Evolutionary conservation across 2,888 invertebrate species (phyloP), one percentile per base, ranked within the genome.

Genomic region (Orthosia gracilis): DNA sequence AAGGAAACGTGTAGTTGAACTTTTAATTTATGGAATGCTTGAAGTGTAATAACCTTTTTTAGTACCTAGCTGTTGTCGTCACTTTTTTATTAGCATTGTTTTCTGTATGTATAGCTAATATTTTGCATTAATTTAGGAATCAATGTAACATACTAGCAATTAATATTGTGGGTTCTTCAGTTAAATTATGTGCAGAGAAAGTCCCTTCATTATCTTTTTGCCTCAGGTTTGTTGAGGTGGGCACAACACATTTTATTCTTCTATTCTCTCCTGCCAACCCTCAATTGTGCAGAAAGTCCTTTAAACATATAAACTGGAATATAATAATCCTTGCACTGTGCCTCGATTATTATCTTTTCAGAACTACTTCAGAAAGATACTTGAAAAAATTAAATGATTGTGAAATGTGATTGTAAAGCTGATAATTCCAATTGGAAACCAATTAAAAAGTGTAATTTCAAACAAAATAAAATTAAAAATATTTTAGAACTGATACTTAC

Each of bases 341-440:
- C 18, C 17, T 26, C 26, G 21, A 61, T 18, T 61, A 49, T 69
- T 61, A 75, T 78, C 61, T 78, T 69, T 70, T 70, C 75, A 62
- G 11, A 5, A 50, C 61, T 62, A 50, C 61, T 62, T 66, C 61
- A 40, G 26, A 54, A 58, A 26, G 50, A 18, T n/a, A 61, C 61
- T 80, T 80, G 21, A 80, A 61, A 26, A 15, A 52, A 58, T 40
- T 57, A n/a, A 58, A 23, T 40, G 63, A 57, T 73, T n/a, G 45
- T 13, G n/a, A 50, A 72, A 57, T 55, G 15, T 55, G 7, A 23
- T 63, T 52, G 11, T 40, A 40, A 47, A 50, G 7, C 1, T 50
- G 26, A n/a, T 15, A 52, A 49, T 54, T 76, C 49, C 5, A 26
- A 23, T 62, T 23, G 15, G 17, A 65, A 49, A 4, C 54, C 26